Conservation (phyloP, 2,113 vertebrate genomes). For the Nothobranchius furzeri region DNA sequence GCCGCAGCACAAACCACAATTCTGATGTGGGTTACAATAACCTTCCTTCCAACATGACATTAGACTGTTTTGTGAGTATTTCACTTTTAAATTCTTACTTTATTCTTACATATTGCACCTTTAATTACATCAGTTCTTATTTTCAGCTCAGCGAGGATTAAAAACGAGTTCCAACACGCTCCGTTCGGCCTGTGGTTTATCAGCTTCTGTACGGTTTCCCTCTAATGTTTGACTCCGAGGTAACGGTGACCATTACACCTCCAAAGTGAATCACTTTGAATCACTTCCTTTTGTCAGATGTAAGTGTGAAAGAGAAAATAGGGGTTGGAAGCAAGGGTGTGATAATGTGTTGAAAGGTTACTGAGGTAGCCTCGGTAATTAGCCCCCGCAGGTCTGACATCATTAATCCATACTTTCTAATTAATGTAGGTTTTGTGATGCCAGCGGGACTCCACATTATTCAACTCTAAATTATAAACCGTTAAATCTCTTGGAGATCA, state of each 20-base stretch:
- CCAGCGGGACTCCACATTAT: slow-evolving; percentile 72
- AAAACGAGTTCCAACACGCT: slow-evolving; percentile 19
- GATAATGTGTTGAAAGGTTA: slow-evolving; percentile 77
- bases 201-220: slow-evolving; percentile 3
- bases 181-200: too few relatives aligned
- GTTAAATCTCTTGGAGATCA: slow-evolving; percentile 52
- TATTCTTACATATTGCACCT: background rate
- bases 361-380: slow-evolving; percentile 78
- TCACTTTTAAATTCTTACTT: too few relatives aligned
- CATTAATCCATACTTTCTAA: slow-evolving; percentile 81
- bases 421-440: slow-evolving; percentile 71
- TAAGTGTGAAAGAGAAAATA: slow-evolving; percentile 31
- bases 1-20: too few relatives aligned
- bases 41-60: too few relatives aligned
- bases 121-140: slow-evolving; percentile 1
- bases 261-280: slow-evolving; percentile 29
- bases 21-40: too few relatives aligned
- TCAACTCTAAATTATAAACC: slow-evolving; percentile 71
- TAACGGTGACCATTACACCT: slow-evolving; percentile 2
- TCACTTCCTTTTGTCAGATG: slow-evolving; percentile 54
- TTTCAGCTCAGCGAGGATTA: slow-evolving; percentile 27
- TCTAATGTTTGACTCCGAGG: slow-evolving; percentile 16
- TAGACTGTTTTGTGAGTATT: too few relatives aligned
- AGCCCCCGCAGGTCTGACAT: slow-evolving; percentile 76
- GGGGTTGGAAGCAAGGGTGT: slow-evolving; percentile 43